phyloP scores from a whole-genome alignment of 2,113 vertebrate genomes.

The Neodontobutis hainanensis region DNA sequence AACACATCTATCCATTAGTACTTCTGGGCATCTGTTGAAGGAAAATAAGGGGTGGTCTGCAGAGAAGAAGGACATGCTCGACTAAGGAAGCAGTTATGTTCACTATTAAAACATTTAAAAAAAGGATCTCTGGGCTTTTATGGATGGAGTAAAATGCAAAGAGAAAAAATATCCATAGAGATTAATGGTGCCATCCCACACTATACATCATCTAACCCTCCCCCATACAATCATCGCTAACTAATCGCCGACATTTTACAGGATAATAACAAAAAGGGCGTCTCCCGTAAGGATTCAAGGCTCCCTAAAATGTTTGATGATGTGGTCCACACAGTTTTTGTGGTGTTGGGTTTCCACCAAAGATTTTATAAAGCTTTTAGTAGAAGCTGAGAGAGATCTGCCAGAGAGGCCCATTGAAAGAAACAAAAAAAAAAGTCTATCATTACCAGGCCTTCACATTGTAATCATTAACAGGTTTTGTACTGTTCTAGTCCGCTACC shows the following conservation, averaged over 20 bases:
- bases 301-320: slow-evolving; percentile 48
- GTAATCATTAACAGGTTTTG: slow-evolving; percentile 67
- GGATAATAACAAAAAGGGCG: slow-evolving; percentile 39
- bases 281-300: slow-evolving; percentile 32
- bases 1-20: slow-evolving; percentile 58
- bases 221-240: slow-evolving; percentile 10
- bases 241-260: slow-evolving; percentile 27
- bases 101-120: slow-evolving; percentile 2
- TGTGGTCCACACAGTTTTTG: slow-evolving; percentile 64
- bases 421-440: slow-evolving; percentile 29
- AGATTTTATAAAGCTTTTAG: slow-evolving; percentile 65
- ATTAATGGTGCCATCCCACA: not conserved
- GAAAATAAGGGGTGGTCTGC: slow-evolving; percentile 1
- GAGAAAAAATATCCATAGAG: not conserved
- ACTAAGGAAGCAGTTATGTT: not conserved
- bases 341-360: slow-evolving; percentile 70
- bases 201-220: not conserved
- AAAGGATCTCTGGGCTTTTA: not conserved
- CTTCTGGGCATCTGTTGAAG: slow-evolving; percentile 5
- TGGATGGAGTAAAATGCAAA: not conserved
- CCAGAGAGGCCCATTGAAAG: slow-evolving; percentile 42
- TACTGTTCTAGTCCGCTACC: slow-evolving; percentile 30
- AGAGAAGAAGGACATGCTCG: not conserved
- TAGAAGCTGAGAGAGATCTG: slow-evolving; percentile 36
- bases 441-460: slow-evolving; percentile 42